Base-by-base conservation (phyloP, 2,113 vertebrate genomes). In the Phodopus roborovskii region DNA sequence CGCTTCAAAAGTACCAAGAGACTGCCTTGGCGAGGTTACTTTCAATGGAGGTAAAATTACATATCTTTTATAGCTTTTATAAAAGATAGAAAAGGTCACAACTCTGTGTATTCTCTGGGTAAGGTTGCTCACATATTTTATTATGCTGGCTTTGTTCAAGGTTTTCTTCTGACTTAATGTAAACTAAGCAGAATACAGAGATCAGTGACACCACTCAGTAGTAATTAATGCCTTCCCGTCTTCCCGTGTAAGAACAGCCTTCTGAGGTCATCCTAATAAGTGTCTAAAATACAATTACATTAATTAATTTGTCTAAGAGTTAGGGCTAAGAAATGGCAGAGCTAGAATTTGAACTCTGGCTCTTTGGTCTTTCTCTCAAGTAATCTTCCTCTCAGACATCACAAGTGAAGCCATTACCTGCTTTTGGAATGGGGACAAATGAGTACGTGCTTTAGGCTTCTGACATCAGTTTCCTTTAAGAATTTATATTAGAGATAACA, bases 1-100 rank as follows among this genome's bases (percentile, higher is more conserved):
- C 96, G 99, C 99, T 77, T 99, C 99, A 88, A 99, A 99, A 99
- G 99, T 99, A 98, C 99, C 99, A 33, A 99, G 98, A 98, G 99
- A 99, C 97, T 99, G 99, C 98, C 99, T 99, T 93, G 99, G 99
- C 96, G 99, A 99, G 96, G 99, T 99, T 75, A 97, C 99, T 97
- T 99, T 99, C 97, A 99, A 99, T 96, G 99, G 99, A 99, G 99
- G 99, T 99, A 98, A 97, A 90, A 90, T 90, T 36, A 0, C 33
- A 4, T 30, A 30, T 90, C 73, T 98, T 95, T 96, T 36, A 94
- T 97, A 93, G 91, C 79, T 22, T 92, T 24, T 96, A 60, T 94
- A 75, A 92, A 92, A 83, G n/a, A 84, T 92, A 56, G 12, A 87
- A 86, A 85, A 95, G 75, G 68, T 56, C 24, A 16, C 19, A 89